A percentile compares a stretch with the other conserved stretches of the same genome.
phyloP scores from a whole-genome alignment of 2,888 invertebrate genomes.

The Chrysolina americana region DNA sequence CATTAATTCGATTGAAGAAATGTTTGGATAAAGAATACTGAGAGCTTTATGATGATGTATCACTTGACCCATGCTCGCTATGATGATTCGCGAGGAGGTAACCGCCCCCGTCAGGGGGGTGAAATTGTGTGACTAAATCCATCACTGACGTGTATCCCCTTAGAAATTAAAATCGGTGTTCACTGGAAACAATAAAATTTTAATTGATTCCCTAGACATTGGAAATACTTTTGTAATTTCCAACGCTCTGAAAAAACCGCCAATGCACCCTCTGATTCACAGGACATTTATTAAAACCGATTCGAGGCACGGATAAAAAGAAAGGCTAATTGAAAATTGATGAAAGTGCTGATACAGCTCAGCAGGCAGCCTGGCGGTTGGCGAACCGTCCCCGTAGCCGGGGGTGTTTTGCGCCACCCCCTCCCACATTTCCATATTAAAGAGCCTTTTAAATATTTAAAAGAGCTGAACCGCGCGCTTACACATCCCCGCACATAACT shows the following conservation, averaged over 20 bases:
- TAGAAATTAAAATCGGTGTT: no score
- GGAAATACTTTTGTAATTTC: neutral
- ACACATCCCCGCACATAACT: conserved; percentile 3
- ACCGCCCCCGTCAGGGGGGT: no score
- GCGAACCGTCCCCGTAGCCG: conserved; percentile 33
- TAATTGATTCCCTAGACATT: neutral
- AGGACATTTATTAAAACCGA: conserved; percentile 46
- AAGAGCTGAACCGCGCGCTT: conserved; percentile 37
- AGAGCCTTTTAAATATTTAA: conserved; percentile 57
- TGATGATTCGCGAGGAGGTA: no score
- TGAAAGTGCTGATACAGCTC: conserved; percentile 58
- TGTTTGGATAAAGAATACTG: no score
- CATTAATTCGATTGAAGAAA: no score
- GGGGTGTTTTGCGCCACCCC: conserved; percentile 12
- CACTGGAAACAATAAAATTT: neutral
- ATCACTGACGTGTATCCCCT: no score
- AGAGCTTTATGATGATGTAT: no score
- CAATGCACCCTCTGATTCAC: conserved; percentile 26
- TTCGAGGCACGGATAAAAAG: conserved; percentile 53
- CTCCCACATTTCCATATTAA: conserved; percentile 58
- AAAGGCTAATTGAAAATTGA: conserved; percentile 61
- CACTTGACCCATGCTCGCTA: no score
- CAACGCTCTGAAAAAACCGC: conserved; percentile 1
- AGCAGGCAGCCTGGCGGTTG: conserved; percentile 43
- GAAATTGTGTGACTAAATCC: no score